Conservation (phyloP, 2,797 vertebrate genomes). For the Pyrocephalus nanus region DNA sequence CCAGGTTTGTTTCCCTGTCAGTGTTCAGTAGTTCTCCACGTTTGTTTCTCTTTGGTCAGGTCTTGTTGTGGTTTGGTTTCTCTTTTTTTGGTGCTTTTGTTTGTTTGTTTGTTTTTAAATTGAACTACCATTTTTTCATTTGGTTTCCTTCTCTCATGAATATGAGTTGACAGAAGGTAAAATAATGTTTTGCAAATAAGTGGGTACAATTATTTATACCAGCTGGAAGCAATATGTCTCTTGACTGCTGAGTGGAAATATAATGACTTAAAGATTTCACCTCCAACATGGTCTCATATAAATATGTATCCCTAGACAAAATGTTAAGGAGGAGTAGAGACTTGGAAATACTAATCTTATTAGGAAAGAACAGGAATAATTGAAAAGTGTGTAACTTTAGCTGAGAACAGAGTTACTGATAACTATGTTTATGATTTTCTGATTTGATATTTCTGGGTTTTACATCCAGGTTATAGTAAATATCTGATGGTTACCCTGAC, state of each 20-base stretch:
- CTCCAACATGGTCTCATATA: background rate
- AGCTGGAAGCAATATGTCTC: background rate
- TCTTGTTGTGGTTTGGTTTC: background rate
- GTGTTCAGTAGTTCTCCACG: background rate
- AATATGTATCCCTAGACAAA: background rate
- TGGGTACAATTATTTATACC: background rate
- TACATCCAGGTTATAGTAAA: background rate
- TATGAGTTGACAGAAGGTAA: background rate
- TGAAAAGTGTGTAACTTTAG: background rate
- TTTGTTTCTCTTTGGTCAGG: background rate
- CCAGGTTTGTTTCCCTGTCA: background rate
- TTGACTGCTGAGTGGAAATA: background rate
- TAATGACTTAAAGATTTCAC: background rate
- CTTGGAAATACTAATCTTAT: conserved; percentile 6
- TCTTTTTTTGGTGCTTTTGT: background rate
- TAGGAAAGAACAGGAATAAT: conserved; percentile 28
- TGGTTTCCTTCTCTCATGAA: background rate
- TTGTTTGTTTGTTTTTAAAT: background rate
- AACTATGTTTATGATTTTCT: background rate
- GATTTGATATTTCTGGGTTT: background rate
- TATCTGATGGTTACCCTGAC: background rate
- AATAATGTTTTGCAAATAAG: background rate
- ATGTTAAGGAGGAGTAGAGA: background rate
- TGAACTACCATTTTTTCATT: background rate
- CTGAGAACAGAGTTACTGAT: background rate